Conservation (phyloP, 2,797 vertebrate species). For the Gymnoscopelus microlampas region DNA sequence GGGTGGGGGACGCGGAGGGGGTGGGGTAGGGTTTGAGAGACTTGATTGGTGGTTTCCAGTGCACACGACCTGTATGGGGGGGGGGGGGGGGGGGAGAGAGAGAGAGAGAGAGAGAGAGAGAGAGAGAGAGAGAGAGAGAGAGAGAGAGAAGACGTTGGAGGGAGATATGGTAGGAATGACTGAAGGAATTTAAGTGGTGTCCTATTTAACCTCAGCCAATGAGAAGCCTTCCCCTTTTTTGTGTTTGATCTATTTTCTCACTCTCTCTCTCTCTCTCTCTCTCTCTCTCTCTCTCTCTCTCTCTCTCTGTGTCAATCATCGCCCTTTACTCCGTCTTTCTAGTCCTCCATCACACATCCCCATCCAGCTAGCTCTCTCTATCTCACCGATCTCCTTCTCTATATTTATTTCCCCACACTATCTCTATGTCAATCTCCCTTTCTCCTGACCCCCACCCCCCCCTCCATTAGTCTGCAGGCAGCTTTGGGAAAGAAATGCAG, state of each 20-base stretch:
- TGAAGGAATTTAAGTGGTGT: constrained; percentile 26
- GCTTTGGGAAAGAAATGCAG: constrained; percentile 63
- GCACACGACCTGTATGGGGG: constrained; percentile 78
- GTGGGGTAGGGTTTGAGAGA: constrained; percentile 75
- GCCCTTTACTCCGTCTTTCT: constrained; percentile 27
- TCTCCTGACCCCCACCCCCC: constrained; percentile 35
- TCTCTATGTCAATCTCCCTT: background rate
- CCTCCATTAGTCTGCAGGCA: constrained; percentile 45
- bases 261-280: constrained; percentile 35
- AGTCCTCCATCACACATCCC: constrained; percentile 2
- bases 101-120: too few relatives aligned
- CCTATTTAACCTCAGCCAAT: constrained; percentile 37
- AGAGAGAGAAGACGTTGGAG: too few relatives aligned
- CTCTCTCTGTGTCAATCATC: constrained; percentile 3
- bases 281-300: constrained; percentile 6
- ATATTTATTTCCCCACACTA: constrained; percentile 15
- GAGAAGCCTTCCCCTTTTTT: constrained; percentile 11
- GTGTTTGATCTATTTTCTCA: constrained; percentile 9
- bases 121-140: too few relatives aligned
- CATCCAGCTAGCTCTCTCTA: constrained; percentile 16
- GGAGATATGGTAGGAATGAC: constrained; percentile 1
- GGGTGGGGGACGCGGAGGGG: constrained; percentile 72
- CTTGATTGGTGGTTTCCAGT: constrained; percentile 84
- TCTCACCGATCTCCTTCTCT: constrained; percentile 15
- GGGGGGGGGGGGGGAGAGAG: constrained; percentile 6